These are phyloP conservation scores for Xyrichtys novacula DNA, from an alignment of 2,797 vertebrate species.

Conservation along the genomic window DNA sequence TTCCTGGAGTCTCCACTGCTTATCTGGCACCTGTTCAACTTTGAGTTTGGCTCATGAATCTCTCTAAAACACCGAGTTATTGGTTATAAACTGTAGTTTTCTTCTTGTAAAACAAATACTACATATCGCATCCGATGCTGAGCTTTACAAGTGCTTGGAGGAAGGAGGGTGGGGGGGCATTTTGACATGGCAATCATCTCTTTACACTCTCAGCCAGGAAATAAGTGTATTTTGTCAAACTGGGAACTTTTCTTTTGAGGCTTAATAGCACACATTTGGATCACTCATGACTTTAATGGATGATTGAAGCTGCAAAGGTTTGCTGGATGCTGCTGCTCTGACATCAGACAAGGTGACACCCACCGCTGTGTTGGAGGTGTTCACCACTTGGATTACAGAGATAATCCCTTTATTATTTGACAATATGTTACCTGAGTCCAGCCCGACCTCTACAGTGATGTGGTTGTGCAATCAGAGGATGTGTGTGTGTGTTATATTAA, in stretches of 20 bases:
- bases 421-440: constrained; percentile 65
- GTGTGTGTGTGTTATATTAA: constrained; percentile 26
- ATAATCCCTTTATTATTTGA: constrained; percentile 81
- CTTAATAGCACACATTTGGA: constrained; percentile 3
- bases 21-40: neutral
- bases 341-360: constrained; percentile 71
- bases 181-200: neutral
- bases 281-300: constrained; percentile 23
- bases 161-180: too few species aligned
- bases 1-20: neutral
- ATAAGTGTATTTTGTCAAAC: constrained; percentile 4
- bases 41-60: neutral
- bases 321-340: constrained; percentile 17
- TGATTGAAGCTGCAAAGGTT: constrained; percentile 24
- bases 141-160: neutral
- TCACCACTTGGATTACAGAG: constrained; percentile 76
- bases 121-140: neutral
- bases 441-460: constrained; percentile 65
- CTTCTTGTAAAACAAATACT: neutral
- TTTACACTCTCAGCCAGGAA: constrained; percentile 8
- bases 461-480: constrained; percentile 27
- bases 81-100: neutral
- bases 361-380: constrained; percentile 54
- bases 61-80: neutral
- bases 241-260: constrained; percentile 10